Percentiles rank a stretch among this genome's conserved stretches.
Evolutionary conservation across 2,797 vertebrate genomes (phyloP).

Genomic region (Falco naumanni): DNA sequence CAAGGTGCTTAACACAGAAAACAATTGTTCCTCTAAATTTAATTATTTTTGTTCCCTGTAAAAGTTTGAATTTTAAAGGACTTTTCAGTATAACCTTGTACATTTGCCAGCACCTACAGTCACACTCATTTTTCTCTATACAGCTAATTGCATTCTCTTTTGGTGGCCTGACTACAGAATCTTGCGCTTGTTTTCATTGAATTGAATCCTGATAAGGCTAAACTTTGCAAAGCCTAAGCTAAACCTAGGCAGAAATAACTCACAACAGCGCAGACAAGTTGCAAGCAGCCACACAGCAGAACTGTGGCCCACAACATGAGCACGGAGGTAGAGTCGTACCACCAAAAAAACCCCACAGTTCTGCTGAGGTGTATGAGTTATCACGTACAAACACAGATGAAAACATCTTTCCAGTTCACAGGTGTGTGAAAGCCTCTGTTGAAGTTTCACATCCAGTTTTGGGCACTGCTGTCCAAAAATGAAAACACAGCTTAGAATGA

Average conservation of each 20-base stretch:
- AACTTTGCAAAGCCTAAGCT: background rate
- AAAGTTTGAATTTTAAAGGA: background rate
- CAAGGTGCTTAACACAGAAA: background rate
- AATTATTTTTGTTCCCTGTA: background rate
- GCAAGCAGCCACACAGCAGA: background rate
- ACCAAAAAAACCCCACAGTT: too few species aligned
- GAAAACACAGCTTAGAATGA: background rate
- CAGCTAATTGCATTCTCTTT: background rate
- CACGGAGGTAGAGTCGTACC: background rate
- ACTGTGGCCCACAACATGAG: background rate
- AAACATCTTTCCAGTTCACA: background rate
- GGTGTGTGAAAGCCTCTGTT: background rate
- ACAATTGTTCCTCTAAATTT: background rate
- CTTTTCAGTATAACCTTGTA: background rate
- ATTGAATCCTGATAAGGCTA: background rate
- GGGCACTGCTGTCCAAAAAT: background rate
- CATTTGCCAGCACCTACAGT: background rate
- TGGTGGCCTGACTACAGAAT: background rate
- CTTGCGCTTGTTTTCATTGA: background rate
- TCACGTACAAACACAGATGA: accelerated
- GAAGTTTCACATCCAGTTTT: background rate
- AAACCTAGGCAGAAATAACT: background rate
- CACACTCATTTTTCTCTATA: background rate
- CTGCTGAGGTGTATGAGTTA: background rate
- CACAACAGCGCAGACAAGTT: background rate